Percentiles rank a stretch among this genome's conserved stretches.
Conservation (phyloP, 2,797 vertebrate species). For the Cheracebus regulus region DNA sequence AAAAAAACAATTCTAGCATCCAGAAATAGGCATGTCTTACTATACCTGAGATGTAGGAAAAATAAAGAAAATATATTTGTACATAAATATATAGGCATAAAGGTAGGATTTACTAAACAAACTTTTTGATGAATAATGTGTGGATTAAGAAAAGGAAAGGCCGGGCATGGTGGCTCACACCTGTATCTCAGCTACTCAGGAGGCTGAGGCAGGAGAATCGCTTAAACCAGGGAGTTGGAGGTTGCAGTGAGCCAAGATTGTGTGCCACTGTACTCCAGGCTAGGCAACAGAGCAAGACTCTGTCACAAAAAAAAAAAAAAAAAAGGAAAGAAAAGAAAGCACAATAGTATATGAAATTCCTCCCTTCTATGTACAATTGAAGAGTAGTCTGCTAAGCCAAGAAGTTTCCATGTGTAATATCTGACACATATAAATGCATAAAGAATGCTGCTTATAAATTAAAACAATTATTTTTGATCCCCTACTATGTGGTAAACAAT, state of each 20-base stretch:
- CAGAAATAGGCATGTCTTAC: not conserved
- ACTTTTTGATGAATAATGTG: not conserved
- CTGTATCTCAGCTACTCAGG: too few relatives aligned
- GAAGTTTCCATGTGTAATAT: not conserved
- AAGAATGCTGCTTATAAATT: not conserved
- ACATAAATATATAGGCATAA: constrained; percentile 5
- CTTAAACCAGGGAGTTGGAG: too few relatives aligned
- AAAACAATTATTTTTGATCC: not conserved
- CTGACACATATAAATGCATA: not conserved
- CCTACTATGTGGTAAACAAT: not conserved
- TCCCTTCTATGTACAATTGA: not conserved
- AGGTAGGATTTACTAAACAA: not conserved
- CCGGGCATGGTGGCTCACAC: too few relatives aligned
- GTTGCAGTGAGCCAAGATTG: too few relatives aligned
- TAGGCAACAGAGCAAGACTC: too few relatives aligned
- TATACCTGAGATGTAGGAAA: not conserved
- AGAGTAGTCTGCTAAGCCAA: not conserved
- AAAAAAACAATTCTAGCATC: not conserved
- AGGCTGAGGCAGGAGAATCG: too few relatives aligned
- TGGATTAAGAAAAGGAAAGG: not conserved
- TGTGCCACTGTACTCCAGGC: too few relatives aligned
- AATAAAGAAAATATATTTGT: constrained; percentile 31
- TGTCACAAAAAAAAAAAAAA: too few relatives aligned
- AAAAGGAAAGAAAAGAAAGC: not conserved
- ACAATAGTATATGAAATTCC: not conserved